Conservation (phyloP, 2,797 vertebrate species). For the Sebastes taczanowskii region DNA sequence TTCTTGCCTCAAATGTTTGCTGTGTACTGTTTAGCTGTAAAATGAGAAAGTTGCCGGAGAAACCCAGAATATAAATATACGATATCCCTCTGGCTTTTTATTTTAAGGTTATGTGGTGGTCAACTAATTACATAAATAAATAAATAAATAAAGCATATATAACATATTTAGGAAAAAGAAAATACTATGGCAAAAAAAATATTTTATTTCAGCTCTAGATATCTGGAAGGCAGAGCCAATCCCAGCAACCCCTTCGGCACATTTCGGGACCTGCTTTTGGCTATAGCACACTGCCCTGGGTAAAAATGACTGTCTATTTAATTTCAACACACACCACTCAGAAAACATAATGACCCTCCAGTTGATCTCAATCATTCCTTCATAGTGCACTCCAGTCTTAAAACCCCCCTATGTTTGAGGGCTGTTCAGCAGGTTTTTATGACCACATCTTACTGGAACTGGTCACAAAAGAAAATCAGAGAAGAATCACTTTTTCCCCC, state of each 20-base stretch:
- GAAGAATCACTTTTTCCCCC: neutral
- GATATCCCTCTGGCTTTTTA: neutral
- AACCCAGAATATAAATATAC: neutral
- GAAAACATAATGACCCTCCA: constrained; percentile 41
- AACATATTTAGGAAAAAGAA: neutral
- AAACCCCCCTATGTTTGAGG: constrained; percentile 3
- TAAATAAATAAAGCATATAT: too few species aligned
- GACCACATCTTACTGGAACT: neutral
- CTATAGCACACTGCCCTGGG: constrained; percentile 19
- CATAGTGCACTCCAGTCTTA: constrained; percentile 1
- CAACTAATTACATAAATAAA: neutral
- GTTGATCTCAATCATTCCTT: constrained; percentile 26
- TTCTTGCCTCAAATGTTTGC: too few species aligned
- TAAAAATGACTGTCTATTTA: constrained; percentile 32
- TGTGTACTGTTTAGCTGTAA: too few species aligned
- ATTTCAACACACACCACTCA: constrained; percentile 29
- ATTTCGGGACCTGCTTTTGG: constrained; percentile 20
- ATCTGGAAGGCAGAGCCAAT: neutral
- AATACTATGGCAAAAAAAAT: neutral
- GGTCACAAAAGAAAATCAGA: constrained; percentile 16
- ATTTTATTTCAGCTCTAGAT: neutral
- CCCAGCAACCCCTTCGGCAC: constrained; percentile 3
- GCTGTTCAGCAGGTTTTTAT: constrained; percentile 16
- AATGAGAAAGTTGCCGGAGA: too few species aligned
- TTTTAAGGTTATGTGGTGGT: neutral